Evolutionary conservation across 37 sponge, comb jelly and placozoan species (phyloP).

Genomic region (Spongia lamella): DNA sequence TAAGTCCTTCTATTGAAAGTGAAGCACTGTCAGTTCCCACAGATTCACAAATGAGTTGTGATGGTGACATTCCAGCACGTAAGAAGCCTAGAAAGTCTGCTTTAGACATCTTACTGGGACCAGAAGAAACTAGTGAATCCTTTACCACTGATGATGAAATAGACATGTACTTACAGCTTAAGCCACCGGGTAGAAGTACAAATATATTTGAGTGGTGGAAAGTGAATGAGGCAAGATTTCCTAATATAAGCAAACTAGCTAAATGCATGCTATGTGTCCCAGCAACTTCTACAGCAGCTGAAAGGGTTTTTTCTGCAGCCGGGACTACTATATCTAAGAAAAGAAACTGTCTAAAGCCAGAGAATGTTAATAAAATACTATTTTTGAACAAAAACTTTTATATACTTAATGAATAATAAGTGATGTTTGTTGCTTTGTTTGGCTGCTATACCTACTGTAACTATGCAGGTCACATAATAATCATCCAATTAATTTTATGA

Average conservation of each 20-base stretch:
- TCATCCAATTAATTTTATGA: too few relatives aligned
- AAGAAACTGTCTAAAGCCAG: background rate
- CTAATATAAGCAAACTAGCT: constrained; percentile 8
- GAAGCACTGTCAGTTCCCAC: too few relatives aligned
- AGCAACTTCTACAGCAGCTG: constrained; percentile 25
- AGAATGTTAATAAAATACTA: background rate
- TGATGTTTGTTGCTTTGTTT: too few relatives aligned
- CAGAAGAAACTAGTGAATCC: constrained; percentile 4
- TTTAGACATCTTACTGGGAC: constrained; percentile 10
- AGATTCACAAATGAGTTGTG: too few relatives aligned
- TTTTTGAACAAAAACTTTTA: too few relatives aligned
- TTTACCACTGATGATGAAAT: constrained; percentile 1
- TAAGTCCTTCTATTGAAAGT: too few relatives aligned
- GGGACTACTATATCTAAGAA: background rate
- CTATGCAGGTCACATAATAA: too few relatives aligned
- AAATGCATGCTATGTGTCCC: constrained; percentile 4
- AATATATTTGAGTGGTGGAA: constrained; percentile 27
- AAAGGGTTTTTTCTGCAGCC: background rate
- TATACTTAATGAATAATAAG: background rate
- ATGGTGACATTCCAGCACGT: too few relatives aligned
- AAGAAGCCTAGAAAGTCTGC: background rate
- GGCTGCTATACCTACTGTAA: too few relatives aligned
- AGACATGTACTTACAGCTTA: constrained; percentile 8
- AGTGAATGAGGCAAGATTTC: background rate
- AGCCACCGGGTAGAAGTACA: background rate